Evolutionary conservation across 2,113 vertebrate genomes (phyloP).

Genomic region (Anguilla rostrata): DNA sequence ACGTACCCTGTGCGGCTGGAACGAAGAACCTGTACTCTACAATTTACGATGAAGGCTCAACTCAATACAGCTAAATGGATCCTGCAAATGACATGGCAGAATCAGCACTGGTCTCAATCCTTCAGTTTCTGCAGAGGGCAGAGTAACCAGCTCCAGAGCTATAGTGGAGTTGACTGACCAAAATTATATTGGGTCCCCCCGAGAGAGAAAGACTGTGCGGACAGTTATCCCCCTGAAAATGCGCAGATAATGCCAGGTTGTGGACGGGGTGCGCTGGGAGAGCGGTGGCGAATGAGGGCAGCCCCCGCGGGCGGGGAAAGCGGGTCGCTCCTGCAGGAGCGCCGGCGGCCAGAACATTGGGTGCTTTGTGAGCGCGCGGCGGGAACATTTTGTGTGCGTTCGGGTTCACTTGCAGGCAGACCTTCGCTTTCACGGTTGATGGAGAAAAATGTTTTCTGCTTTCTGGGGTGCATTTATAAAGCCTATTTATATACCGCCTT

Average conservation of each 20-base stretch:
- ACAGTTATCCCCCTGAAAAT: slow-evolving; percentile 68
- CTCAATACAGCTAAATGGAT: not conserved
- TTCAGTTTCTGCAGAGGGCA: too few species aligned
- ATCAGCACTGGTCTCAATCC: too few species aligned
- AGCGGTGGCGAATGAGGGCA: not conserved
- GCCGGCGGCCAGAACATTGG: not conserved
- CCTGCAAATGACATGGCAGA: not conserved
- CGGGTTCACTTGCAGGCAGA: not conserved
- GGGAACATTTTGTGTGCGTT: not conserved
- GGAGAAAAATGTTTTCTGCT: not conserved
- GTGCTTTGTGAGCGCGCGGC: not conserved
- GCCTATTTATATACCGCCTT: not conserved
- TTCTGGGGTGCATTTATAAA: not conserved
- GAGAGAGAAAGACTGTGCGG: slow-evolving; percentile 73
- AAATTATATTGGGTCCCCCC: slow-evolving; percentile 36
- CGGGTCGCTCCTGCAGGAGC: not conserved
- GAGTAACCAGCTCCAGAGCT: too few species aligned
- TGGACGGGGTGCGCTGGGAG: too few species aligned
- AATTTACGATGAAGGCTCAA: not conserved
- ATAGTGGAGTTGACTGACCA: too few species aligned
- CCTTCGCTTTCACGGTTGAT: not conserved
- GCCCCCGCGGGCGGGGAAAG: not conserved
- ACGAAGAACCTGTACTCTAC: too few species aligned
- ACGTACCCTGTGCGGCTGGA: too few species aligned
- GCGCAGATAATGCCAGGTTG: too few species aligned